A percentile compares a stretch with the other conserved stretches of the same genome.
These are phyloP conservation scores for Mus musculus DNA, from an alignment of 2,113 vertebrate genomes.

Conservation along the genomic window GRCm39 chr2:136188001-136188500, in stretches of 20 bases:
- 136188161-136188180: background rate
- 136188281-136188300: background rate
- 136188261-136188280: background rate
- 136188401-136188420: background rate
- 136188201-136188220: constrained; percentile 18
- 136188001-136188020: background rate
- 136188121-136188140: background rate
- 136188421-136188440: background rate
- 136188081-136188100: background rate
- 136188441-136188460: background rate
- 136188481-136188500: background rate
- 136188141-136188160: background rate
- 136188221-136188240: background rate
- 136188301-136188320: too few relatives aligned
- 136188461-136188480: background rate
- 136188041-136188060: background rate
- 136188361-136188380: background rate
- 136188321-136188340: background rate
- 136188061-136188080: constrained; percentile 21
- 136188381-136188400: background rate
- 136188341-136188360: background rate
- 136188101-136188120: background rate
- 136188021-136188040: background rate
- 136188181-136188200: background rate
- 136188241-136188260: background rate